These are phyloP conservation scores for Endomychus coccineus DNA, from an alignment of 2,888 invertebrate genomes.

Conservation along the genomic window DNA sequence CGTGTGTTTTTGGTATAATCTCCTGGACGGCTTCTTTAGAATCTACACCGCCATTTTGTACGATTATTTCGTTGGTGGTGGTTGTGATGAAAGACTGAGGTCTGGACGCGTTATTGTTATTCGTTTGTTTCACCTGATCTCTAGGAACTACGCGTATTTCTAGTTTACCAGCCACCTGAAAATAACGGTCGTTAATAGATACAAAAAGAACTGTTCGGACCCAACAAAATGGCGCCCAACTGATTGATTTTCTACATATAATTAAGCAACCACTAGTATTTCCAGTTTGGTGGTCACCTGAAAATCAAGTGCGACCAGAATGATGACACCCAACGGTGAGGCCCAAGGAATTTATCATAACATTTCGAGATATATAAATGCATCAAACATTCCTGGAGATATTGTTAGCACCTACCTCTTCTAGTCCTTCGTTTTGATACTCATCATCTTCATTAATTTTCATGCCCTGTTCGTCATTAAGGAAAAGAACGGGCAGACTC, in stretches of 20 bases:
- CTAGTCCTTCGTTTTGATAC: conserved; percentile 34
- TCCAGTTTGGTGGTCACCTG: too few species aligned
- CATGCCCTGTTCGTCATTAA: conserved; percentile 26
- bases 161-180: conserved; percentile 63
- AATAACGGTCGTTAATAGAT: too few species aligned
- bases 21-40: conserved; percentile 10
- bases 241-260: too few species aligned
- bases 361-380: too few species aligned
- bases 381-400: too few species aligned
- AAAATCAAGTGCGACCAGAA: too few species aligned
- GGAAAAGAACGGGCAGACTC: conserved; percentile 36
- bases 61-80: conserved; percentile 6
- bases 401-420: conserved; percentile 41
- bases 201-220: too few species aligned
- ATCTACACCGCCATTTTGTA: conserved; percentile 7
- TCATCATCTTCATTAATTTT: conserved; percentile 25
- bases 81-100: neutral
- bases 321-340: too few species aligned
- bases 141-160: conserved; percentile 70
- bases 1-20: conserved; percentile 10
- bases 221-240: too few species aligned
- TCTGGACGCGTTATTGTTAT: conserved; percentile 12
- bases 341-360: too few species aligned
- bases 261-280: too few species aligned
- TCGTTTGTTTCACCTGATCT: conserved; percentile 26